A percentile compares a stretch with the other conserved stretches of the same genome.
Evolutionary conservation across 2,797 vertebrate species (phyloP).

Genomic region (Gymnocypris eckloni): DNA sequence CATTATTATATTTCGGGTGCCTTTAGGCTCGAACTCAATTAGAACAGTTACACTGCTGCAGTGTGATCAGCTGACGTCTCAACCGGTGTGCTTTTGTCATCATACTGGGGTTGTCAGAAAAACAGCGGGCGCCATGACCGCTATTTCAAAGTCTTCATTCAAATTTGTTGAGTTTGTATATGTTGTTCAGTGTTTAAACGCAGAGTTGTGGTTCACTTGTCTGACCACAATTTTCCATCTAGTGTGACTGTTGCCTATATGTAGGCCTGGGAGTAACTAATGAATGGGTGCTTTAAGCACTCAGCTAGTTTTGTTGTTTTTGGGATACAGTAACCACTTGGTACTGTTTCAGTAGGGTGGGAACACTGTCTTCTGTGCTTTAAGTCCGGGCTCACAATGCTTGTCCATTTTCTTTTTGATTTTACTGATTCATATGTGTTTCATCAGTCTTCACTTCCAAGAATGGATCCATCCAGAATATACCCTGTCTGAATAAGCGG

Average conservation of each 20-base stretch:
- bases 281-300: not conserved
- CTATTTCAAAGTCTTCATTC: not conserved
- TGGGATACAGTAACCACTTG: not conserved
- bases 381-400: not conserved
- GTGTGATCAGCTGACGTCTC: slow-evolving; percentile 19
- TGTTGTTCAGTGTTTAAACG: slow-evolving; percentile 61
- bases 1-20: not conserved
- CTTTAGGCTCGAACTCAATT: not conserved
- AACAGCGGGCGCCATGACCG: not conserved
- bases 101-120: not conserved
- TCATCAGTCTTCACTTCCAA: slow-evolving; percentile 73
- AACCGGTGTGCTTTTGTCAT: not conserved
- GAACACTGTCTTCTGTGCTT: not conserved
- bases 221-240: slow-evolving; percentile 38
- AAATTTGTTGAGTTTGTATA: slow-evolving; percentile 63
- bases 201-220: slow-evolving; percentile 38
- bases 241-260: not conserved
- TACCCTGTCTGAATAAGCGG: slow-evolving; percentile 74
- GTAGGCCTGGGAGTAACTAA: slow-evolving; percentile 11
- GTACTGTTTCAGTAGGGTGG: not conserved
- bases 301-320: slow-evolving; percentile 13
- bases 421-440: slow-evolving; percentile 34
- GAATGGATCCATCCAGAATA: slow-evolving; percentile 71
- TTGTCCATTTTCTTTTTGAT: not conserved
- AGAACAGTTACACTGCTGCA: not conserved